Base-by-base conservation (phyloP, 37 sponge, comb jelly and placozoan species). In the Spongilla lacustris region DNA sequence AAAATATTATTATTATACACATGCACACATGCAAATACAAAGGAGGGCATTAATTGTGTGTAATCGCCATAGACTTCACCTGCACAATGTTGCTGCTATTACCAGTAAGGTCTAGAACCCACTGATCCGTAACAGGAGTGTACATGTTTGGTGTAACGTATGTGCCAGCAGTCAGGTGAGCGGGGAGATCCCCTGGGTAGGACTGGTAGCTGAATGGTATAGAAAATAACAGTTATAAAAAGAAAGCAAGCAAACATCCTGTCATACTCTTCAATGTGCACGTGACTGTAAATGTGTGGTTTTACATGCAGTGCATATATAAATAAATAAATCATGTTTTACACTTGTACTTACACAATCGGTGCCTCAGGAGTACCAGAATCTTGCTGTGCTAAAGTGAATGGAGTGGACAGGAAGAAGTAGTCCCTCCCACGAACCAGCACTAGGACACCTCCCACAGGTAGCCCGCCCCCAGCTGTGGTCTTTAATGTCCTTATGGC, bases 381-480 rank as follows among this genome's bases (percentile, higher is more conserved):
- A 71, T 86, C 87, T 67, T 79, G 73, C 32, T 77, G 58, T 9
- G 50, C 27, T 28, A 86, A 69, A 19, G 35, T 23, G 35, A 86
- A 50, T 2, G 87, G 87, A 12, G 37, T 70, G 38, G 36, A 69
- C 27, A 69, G 22, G 80, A 86, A 86, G 30, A 4, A 24, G 29
- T 86, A 86, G 77, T 76, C 71, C 32, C 87, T 80, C 10, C 38
- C 67, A 24, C 79, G 66, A 24, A 86, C 73, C 25, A 25, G 38
- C 24, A 86, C 87, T 4, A 46, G 36, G n/a, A 86, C 80, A 14
- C 87, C 87, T 68, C 73, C 73, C 8, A 19, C 87, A 30, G 87
- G 79, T 32, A 78, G 50, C 17, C n/a, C n/a, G n/a, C 58, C 58
- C 58, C 58, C 73, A 4, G 35, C 21, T 1, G 35, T 82, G 6